Conservation (phyloP, 2,797 vertebrate genomes). For the Sebastes nivosus region DNA sequence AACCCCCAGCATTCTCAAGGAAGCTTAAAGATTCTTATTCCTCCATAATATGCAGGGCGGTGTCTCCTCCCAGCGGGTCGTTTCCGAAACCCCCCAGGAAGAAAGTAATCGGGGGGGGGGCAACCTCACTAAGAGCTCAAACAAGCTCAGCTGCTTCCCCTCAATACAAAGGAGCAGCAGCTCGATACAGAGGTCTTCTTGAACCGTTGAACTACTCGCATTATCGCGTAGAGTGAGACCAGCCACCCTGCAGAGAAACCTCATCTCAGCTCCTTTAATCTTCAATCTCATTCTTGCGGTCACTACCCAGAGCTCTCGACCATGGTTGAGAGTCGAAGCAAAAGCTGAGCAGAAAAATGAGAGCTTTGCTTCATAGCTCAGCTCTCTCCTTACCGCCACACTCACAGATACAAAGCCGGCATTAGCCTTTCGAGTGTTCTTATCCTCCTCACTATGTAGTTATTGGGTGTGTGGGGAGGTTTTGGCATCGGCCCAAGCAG, state of each 20-base stretch:
- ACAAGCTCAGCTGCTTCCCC: background rate
- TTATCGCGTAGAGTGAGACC: background rate
- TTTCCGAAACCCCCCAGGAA: background rate
- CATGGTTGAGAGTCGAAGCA: background rate
- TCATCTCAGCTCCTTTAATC: conserved; percentile 6
- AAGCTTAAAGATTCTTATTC: background rate
- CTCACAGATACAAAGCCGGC: background rate
- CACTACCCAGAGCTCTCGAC: conserved; percentile 4
- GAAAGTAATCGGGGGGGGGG: background rate
- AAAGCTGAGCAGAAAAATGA: background rate
- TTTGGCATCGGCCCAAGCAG: background rate
- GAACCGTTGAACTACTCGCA: background rate
- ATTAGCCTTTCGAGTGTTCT: background rate
- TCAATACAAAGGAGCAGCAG: conserved; percentile 6
- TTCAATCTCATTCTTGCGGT: background rate
- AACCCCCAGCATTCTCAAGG: background rate
- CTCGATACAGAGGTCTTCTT: background rate
- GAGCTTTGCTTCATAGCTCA: background rate
- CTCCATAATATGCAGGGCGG: background rate
- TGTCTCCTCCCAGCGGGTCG: background rate
- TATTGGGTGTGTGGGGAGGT: conserved; percentile 1
- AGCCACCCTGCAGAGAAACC: conserved; percentile 15
- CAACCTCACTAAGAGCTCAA: background rate
- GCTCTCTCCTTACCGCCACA: background rate
- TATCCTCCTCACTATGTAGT: background rate